Base-by-base conservation (phyloP, 1,140 invertebrate genomes). In the Tetragnatha versicolor region DNA sequence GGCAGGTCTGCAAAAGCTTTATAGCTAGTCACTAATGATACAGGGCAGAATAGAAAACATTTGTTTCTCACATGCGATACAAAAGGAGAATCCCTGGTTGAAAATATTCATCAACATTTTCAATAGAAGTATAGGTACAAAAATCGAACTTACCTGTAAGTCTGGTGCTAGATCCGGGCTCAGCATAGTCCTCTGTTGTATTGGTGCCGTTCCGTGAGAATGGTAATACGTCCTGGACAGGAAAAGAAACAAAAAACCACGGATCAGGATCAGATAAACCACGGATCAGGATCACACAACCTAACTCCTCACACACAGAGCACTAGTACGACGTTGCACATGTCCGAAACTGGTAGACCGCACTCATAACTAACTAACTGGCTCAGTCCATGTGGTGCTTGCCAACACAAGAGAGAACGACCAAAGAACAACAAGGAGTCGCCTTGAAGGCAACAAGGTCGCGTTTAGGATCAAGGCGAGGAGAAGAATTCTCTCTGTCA, bases 361-460 rank as follows among this genome's bases (percentile, higher is more conserved):
- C n/a, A n/a, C n/a, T n/a, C n/a, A n/a, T n/a, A n/a, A n/a, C n/a
- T n/a, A n/a, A n/a, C n/a, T n/a, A n/a, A n/a, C 20, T 51, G n/a
- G 25, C 9, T 22, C 20, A 51, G 7, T 51, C 49, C 49, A 9
- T 17, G 25, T 6, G 17, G 39, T 42, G 39, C 17, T 42, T n/a
- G n/a, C 39, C 17, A 7, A 42, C 39, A 9, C 39, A 42, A 42
- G 39, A 42, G 39, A 42, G 7, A 17, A 42, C 17, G 39, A 42
- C 7, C 7, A 39, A n/a, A n/a, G n/a, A n/a, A n/a, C n/a, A n/a
- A n/a, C n/a, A n/a, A 53, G 51, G 20, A 75, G 37, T 75, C 72
- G 72, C 72, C 72, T 61, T 61, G 72, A 75, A 75, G 72, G 72
- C 37, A 63, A 75, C 72, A 75, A 75, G 72, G 72, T 75, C 72